Base-by-base conservation (phyloP, 2,113 vertebrate species). In the Ardeotis arabs region DNA sequence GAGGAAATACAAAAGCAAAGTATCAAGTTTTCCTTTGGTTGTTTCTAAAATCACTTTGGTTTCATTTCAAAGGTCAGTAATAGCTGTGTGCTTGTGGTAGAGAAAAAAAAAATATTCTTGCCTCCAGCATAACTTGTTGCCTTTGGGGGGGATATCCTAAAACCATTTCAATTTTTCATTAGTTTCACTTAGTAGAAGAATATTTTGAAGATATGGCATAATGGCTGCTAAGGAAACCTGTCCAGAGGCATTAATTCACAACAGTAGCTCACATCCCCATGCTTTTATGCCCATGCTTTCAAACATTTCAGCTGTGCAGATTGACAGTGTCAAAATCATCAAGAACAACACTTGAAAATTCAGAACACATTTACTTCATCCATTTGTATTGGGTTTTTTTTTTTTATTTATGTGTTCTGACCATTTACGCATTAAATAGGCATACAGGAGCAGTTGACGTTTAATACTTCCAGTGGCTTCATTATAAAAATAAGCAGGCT, bases 161-260 rank as follows among this genome's bases (percentile, higher is more conserved):
- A 84, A 75, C 74, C 4, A 53, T 75, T 92, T 80, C 33, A 27
- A 41, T 88, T 93, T 92, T 96, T 96, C 47, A 66, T 72, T 28
- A 91, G 41, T 67, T 89, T 81, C 58, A 56, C 50, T 77, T 82
- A 50, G 50, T 28, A 89, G 66, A 90, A 77, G 23, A 58, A 41
- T 18, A 70, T 94, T 96, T 94, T 90, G 74, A 93, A 80, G 64
- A 58, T 13, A 45, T 35, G 28, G 35, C 24, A 89, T 20, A 18
- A 25, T 33, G 10, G 14, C 4, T 85, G n/a, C 47, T 72, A 73
- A 93, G 75, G 63, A 93, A 63, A 52, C 23, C n/a, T 72, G 45
- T 89, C 87, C 59, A 83, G 82, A 91, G 76, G 33, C 67, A 94
- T 33, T 77, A 44, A 49, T 95, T 95, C 93, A 92, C 50, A 93